Conservation (phyloP, 2,113 vertebrate species). For the Amphiprion percula region DNA sequence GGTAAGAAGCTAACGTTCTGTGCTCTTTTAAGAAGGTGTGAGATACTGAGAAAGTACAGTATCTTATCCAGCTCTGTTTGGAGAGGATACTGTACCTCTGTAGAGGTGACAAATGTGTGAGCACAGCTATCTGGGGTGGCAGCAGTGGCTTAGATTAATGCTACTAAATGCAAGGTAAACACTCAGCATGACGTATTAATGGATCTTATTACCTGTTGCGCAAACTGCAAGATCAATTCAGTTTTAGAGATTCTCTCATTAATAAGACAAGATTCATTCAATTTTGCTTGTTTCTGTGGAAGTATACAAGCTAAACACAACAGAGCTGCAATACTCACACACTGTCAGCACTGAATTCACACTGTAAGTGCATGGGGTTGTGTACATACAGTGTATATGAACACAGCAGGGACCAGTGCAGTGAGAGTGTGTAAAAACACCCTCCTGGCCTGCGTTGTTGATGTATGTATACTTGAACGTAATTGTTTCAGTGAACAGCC, state of each 20-base stretch:
- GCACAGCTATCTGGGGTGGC: neutral
- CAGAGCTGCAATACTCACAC: neutral
- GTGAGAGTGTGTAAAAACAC: constrained; percentile 25
- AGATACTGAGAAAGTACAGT: neutral
- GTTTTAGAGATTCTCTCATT: constrained; percentile 10
- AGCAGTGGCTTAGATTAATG: constrained; percentile 7
- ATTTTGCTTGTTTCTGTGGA: neutral
- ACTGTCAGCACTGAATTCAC: neutral
- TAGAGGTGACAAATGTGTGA: neutral
- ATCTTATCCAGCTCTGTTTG: neutral
- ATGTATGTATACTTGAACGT: constrained; percentile 54
- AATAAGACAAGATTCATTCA: neutral
- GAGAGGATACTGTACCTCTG: neutral
- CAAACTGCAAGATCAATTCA: neutral
- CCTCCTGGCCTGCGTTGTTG: constrained; percentile 39
- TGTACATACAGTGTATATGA: neutral
- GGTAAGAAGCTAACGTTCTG: constrained; percentile 5
- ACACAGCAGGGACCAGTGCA: neutral
- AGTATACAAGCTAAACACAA: neutral
- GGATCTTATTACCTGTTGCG: constrained; percentile 17
- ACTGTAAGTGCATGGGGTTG: neutral
- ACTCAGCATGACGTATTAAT: constrained; percentile 15
- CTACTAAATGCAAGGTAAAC: neutral
- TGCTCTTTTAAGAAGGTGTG: constrained; percentile 30
- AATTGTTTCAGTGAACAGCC: constrained; percentile 50